Evolutionary conservation across 2,113 vertebrate species (phyloP).

Genomic region (Myrmecophaga tridactyla): DNA sequence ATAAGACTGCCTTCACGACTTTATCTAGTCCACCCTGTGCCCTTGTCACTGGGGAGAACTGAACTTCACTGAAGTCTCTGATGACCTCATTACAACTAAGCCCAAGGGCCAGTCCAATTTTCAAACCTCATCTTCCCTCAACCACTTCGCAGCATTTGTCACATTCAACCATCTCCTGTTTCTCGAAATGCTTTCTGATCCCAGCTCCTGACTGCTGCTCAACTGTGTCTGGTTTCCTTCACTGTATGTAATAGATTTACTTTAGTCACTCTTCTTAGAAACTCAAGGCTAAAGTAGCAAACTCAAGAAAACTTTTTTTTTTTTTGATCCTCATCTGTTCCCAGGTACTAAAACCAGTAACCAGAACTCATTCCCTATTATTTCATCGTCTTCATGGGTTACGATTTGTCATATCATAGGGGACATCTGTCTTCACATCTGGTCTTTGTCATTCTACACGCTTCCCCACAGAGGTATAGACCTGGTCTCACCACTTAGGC

Average conservation of each 20-base stretch:
- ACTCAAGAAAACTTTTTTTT: background rate
- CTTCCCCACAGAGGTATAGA: background rate
- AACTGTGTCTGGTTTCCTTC: background rate
- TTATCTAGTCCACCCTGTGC: constrained; percentile 27
- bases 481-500: background rate
- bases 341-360: background rate
- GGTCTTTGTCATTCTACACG: background rate
- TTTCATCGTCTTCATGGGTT: background rate
- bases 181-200: constrained; percentile 51
- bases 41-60: constrained; percentile 58
- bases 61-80: constrained; percentile 56
- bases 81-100: constrained; percentile 69
- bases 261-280: background rate
- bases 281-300: background rate
- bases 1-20: constrained; percentile 43
- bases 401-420: too few species aligned
- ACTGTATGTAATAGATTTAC: background rate
- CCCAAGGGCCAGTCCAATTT: constrained; percentile 73
- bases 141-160: constrained; percentile 51
- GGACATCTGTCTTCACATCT: background rate
- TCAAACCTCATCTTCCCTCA: constrained; percentile 35
- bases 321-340: background rate
- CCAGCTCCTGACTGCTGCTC: background rate
- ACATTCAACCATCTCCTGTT: constrained; percentile 35
- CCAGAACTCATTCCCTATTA: background rate